phyloP scores from a whole-genome alignment of 2,113 vertebrate species.

The Ammospiza nelsoni region DNA sequence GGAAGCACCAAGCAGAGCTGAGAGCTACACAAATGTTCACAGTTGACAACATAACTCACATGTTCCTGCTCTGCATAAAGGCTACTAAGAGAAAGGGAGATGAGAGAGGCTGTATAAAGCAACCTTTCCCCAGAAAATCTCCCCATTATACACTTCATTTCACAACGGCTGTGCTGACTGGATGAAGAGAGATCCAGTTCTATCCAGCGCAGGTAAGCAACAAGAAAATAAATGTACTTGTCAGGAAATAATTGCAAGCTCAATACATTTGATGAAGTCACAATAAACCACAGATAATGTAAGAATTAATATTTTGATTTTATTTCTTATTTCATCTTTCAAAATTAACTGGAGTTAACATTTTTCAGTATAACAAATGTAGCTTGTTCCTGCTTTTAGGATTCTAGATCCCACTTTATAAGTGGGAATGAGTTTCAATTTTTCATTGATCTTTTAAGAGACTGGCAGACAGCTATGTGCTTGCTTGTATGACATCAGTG shows the following conservation, averaged over 20 bases:
- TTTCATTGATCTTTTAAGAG: neutral
- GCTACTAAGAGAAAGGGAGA: neutral
- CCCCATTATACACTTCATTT: neutral
- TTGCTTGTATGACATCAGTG: neutral
- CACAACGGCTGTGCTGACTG: neutral
- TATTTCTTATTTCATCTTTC: neutral
- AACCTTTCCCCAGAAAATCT: neutral
- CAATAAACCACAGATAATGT: neutral
- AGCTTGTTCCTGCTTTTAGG: neutral
- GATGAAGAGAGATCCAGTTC: neutral
- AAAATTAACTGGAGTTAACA: neutral
- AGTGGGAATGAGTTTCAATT: neutral
- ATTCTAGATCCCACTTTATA: neutral
- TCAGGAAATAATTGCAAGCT: neutral
- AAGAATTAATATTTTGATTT: neutral
- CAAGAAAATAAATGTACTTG: neutral
- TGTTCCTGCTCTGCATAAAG: fast-evolving
- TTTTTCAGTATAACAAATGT: neutral
- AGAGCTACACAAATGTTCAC: neutral
- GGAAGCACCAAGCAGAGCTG: neutral
- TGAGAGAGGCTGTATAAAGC: neutral
- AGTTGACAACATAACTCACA: neutral
- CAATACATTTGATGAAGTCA: neutral
- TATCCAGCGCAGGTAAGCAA: neutral
- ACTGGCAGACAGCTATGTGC: neutral